Base-by-base conservation (phyloP, 2,113 vertebrate species). In the Falcunculus frontatus region DNA sequence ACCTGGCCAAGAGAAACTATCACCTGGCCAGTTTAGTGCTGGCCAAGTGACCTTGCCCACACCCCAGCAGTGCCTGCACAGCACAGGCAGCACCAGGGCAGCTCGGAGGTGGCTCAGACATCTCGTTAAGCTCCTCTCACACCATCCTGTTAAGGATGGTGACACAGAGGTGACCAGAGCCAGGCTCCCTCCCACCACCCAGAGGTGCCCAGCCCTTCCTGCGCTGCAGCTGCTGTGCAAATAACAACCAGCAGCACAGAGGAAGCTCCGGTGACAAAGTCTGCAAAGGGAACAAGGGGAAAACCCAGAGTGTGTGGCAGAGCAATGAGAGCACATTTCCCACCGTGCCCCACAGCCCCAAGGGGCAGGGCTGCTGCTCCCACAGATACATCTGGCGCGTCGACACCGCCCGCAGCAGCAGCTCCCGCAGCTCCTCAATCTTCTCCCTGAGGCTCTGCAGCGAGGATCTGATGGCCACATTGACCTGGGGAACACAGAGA, bases 361-460 rank as follows among this genome's bases (percentile, higher is more conserved):
- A 29, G 82, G 81, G 93, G 69, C 49, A 44, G 7, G n/a, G 74
- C 56, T 69, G 87, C 22, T 39, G 64, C 87, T 96, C 77, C n/a
- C 90, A 73, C 97, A 97, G 99, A 99, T 99, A 99, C 99, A 99
- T 98, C 47, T 98, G 98, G 13, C 96, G 98, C 47, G 98, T 97
- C 3, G 99, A 98, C 19, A 99, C 98, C 5, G 98, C 97, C 95
- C 98, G 97, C 62, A 99, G 97, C 98, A 99, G 93, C 56, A 98
- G 97, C 65, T 99, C 99, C 96, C 97, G 98, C 93, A 99, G 98
- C 86, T 99, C 98, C 87, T 97, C 92, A 2, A 99, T 99, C 96
- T 98, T 99, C 97, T 99, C 99, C 72, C 98, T 97, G 62, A 99
- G 98, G 79, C 98, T 99, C 98, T 99, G 99, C 96, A 99, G 92